Conservation (phyloP, 1,140 invertebrate species). For the Trichonephila inaurata region DNA sequence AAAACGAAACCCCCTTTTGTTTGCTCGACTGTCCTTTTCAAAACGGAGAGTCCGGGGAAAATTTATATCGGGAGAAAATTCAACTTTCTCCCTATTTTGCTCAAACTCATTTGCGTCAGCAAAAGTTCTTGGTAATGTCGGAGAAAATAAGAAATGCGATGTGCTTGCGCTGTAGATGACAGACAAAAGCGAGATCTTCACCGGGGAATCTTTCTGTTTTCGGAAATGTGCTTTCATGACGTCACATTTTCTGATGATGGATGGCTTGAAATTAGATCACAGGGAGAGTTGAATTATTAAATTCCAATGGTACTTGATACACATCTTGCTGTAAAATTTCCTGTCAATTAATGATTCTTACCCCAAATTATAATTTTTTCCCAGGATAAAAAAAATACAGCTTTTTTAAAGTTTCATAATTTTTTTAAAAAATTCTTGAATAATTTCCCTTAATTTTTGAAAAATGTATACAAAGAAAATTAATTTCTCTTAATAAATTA, state of each 20-base stretch:
- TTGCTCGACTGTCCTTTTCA: constrained; percentile 48
- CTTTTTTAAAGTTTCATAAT: too few species aligned
- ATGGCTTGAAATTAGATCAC: not conserved
- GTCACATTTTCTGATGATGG: not conserved
- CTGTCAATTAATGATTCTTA: too few species aligned
- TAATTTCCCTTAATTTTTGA: too few species aligned
- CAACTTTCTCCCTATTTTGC: constrained; percentile 6
- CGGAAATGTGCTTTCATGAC: not conserved
- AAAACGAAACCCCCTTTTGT: constrained; percentile 26
- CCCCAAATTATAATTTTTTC: too few species aligned
- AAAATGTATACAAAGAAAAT: too few species aligned
- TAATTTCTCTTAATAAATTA: too few species aligned
- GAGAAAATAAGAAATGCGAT: constrained; percentile 25
- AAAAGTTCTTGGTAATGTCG: not conserved
- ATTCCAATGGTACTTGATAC: not conserved
- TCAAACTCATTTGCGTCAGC: constrained; percentile 31
- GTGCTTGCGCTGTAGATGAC: constrained; percentile 19
- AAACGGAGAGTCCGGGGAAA: constrained; percentile 31
- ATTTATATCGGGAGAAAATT: constrained; percentile 22
- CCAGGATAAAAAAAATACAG: too few species aligned
- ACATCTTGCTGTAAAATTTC: not conserved
- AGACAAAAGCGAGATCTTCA: not conserved
- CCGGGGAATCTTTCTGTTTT: not conserved
- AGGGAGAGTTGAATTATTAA: not conserved
- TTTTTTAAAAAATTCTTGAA: too few species aligned